Conservation (phyloP, 2,797 vertebrate species). For the Lophius americanus region DNA sequence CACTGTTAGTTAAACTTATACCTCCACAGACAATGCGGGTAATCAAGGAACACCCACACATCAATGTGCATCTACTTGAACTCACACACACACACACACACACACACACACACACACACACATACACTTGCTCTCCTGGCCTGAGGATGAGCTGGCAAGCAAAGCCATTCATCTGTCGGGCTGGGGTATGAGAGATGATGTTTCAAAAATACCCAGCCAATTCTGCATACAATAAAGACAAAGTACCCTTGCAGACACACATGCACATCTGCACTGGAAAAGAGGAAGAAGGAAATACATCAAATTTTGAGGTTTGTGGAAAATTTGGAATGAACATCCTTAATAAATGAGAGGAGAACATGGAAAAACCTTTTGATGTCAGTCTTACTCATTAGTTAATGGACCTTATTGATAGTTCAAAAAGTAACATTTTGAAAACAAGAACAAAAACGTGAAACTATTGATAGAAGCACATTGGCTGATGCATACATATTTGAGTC, state of each 20-base stretch:
- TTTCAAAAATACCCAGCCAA: conserved; percentile 66
- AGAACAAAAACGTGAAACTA: conserved; percentile 16
- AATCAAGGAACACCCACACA: conserved; percentile 62
- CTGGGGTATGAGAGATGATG: conserved; percentile 45
- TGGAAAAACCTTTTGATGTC: conserved; percentile 48
- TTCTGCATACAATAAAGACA: conserved; percentile 44
- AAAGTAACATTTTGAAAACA: conserved; percentile 36
- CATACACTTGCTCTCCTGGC: conserved; percentile 3
- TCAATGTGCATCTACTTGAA: not conserved
- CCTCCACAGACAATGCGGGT: conserved; percentile 34
- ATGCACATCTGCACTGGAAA: conserved; percentile 11
- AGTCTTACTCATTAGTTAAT: conserved; percentile 30
- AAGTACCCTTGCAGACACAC: conserved; percentile 39
- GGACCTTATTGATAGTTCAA: conserved; percentile 35
- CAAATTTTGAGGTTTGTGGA: conserved; percentile 45
- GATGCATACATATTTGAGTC: too few species aligned
- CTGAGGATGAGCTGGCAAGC: conserved; percentile 49
- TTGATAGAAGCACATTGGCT: not conserved
- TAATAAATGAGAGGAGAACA: conserved; percentile 47
- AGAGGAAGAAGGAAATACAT: not conserved
- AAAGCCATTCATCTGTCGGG: conserved; percentile 30
- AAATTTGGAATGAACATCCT: conserved; percentile 49
- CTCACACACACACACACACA: conserved; percentile 19
- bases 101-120: conserved; percentile 6
- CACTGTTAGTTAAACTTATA: conserved; percentile 57